These are phyloP conservation scores for Euura lappo DNA, from an alignment of 1,140 invertebrate genomes.

Conservation along the genomic window DNA sequence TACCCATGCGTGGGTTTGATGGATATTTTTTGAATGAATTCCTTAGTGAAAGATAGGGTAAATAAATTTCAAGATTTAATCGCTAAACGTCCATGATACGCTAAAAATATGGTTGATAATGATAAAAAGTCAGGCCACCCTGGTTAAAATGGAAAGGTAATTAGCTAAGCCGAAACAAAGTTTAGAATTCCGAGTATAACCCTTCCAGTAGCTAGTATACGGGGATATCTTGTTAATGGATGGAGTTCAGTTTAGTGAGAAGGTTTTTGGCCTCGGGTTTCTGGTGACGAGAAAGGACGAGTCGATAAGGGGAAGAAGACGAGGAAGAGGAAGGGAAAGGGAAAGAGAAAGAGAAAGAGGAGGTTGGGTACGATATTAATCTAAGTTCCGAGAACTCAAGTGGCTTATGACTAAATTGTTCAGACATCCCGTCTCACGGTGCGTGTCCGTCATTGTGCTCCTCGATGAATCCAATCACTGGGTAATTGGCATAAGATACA, in stretches of 20 bases:
- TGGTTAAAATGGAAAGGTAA: conserved; percentile 14
- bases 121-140: neutral
- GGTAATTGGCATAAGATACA: neutral
- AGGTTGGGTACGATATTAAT: neutral
- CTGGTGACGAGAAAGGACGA: neutral
- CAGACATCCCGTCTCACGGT: conserved; percentile 21
- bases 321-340: conserved; percentile 10
- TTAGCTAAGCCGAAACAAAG: conserved; percentile 10
- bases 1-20: neutral
- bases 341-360: conserved; percentile 1
- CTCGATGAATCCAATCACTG: neutral
- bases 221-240: neutral
- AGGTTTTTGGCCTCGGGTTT: conserved; percentile 9
- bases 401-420: conserved; percentile 7
- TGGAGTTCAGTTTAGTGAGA: neutral
- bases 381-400: conserved; percentile 1
- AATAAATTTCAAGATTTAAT: too few relatives aligned
- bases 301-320: conserved; percentile 5
- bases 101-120: neutral
- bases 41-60: neutral
- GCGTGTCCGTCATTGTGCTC: neutral
- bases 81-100: neutral
- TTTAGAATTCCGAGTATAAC: neutral
- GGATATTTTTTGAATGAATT: too few relatives aligned
- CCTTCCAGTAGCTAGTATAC: neutral